Conservation (phyloP, 1,140 invertebrate genomes). For the Neuroterus valhalla region DNA sequence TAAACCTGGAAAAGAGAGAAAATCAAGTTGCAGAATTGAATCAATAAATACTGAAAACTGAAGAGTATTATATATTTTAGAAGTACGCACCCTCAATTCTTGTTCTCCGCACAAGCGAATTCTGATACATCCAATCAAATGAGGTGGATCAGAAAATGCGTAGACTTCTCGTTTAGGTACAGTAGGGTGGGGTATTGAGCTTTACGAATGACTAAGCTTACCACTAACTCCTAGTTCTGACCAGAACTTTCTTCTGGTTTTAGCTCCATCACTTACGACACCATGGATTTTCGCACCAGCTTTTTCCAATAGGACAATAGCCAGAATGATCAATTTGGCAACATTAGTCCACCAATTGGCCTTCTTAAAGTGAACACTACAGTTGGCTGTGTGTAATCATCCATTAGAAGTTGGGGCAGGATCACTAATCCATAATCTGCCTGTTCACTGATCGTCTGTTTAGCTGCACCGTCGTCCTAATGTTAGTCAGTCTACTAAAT, state of each 20-base stretch:
- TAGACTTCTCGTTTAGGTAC: constrained; percentile 13
- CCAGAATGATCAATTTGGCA: constrained; percentile 43
- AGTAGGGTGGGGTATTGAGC: constrained; percentile 18
- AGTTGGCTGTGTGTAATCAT: constrained; percentile 39
- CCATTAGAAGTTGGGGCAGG: constrained; percentile 36
- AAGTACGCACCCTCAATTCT: background rate
- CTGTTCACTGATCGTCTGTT: constrained; percentile 36
- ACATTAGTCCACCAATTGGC: constrained; percentile 22
- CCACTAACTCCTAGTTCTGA: constrained; percentile 33
- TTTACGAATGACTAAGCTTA: background rate
- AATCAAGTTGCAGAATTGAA: too few relatives aligned
- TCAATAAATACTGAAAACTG: too few relatives aligned
- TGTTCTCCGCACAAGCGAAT: background rate
- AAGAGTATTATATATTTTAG: too few relatives aligned
- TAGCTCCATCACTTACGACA: constrained; percentile 37
- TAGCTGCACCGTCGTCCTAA: constrained; percentile 38
- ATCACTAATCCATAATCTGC: constrained; percentile 39
- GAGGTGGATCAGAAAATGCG: constrained; percentile 31
- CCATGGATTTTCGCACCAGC: constrained; percentile 32
- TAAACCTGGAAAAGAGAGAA: background rate
- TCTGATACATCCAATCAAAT: constrained; percentile 18
- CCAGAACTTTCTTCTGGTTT: constrained; percentile 36
- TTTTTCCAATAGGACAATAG: constrained; percentile 37
- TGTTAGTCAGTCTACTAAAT: constrained; percentile 38
- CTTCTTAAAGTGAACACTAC: constrained; percentile 43